These are phyloP conservation scores for Lycaena phlaeas DNA, from an alignment of 2,888 invertebrate species.

Conservation along the genomic window DNA sequence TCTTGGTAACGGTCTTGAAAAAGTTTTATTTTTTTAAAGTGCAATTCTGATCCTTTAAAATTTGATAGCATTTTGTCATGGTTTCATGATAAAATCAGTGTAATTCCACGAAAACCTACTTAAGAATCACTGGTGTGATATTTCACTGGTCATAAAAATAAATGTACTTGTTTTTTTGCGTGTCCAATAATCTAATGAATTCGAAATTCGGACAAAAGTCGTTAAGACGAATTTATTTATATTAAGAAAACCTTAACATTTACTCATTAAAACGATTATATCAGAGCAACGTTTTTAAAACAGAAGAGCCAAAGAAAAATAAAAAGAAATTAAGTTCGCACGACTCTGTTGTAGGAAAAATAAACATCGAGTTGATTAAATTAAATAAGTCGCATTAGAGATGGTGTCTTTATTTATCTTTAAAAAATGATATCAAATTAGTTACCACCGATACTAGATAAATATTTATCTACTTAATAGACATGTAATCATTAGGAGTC, in stretches of 20 bases:
- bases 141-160: constrained; percentile 4
- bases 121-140: not conserved
- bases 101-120: constrained; percentile 1
- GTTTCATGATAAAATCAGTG: constrained; percentile 2
- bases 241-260: constrained; percentile 8
- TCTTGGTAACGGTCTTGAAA: too few species aligned
- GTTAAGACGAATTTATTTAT: not conserved
- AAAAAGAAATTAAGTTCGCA: constrained; percentile 25
- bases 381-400: constrained; percentile 26
- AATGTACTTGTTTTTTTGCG: constrained; percentile 2
- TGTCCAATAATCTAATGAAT: constrained; percentile 1
- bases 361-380: constrained; percentile 23
- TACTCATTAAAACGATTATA: constrained; percentile 20
- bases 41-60: not conserved
- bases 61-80: constrained; percentile 4
- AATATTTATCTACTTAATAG: not conserved
- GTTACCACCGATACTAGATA: not conserved
- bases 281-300: constrained; percentile 16
- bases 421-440: not conserved
- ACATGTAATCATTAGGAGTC: not conserved
- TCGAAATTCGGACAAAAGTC: not conserved
- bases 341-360: constrained; percentile 21
- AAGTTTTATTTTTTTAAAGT: constrained; percentile 8
- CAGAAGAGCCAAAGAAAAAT: constrained; percentile 16
- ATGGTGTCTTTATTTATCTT: constrained; percentile 6